Percentiles rank a stretch among this genome's conserved stretches.
Conservation (phyloP, 2,888 invertebrate genomes). For the Pseudolycoriella hygida region DNA sequence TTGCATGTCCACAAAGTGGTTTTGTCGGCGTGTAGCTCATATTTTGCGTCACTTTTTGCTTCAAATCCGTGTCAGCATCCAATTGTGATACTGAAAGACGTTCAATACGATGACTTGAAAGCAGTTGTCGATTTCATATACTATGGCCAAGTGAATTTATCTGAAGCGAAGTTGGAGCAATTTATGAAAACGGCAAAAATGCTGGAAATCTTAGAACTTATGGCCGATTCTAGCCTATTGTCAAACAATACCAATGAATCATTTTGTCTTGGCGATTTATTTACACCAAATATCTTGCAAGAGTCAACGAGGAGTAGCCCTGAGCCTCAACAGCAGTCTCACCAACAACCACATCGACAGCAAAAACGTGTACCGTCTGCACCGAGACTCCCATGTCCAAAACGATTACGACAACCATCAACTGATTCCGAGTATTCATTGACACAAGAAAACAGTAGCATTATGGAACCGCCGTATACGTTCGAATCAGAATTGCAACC, state of each 20-base stretch:
- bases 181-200: slow-evolving; percentile 68
- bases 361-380: slow-evolving; percentile 21
- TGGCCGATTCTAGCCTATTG: slow-evolving; percentile 63
- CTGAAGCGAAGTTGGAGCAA: slow-evolving; percentile 69
- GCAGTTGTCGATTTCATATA: slow-evolving; percentile 88
- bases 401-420: slow-evolving; percentile 44
- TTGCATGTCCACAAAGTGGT: slow-evolving; percentile 81
- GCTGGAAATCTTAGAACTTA: slow-evolving; percentile 73
- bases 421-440: slow-evolving; percentile 32
- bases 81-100: slow-evolving; percentile 78
- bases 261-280: slow-evolving; percentile 30
- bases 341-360: slow-evolving; percentile 34
- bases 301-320: slow-evolving; percentile 36
- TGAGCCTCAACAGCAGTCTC: slow-evolving; percentile 36
- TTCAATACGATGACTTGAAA: slow-evolving; percentile 66
- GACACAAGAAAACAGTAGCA: slow-evolving; percentile 30
- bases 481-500: too few species aligned
- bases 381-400: slow-evolving; percentile 39
- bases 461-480: slow-evolving; percentile 18
- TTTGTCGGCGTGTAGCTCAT: slow-evolving; percentile 80
- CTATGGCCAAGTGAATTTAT: slow-evolving; percentile 81
- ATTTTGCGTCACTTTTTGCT: slow-evolving; percentile 75
- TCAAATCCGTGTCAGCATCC: slow-evolving; percentile 79
- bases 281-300: slow-evolving; percentile 29
- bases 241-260: slow-evolving; percentile 47